Evolutionary conservation across 1,140 invertebrate species (phyloP).

Genomic region (Drosophila kepulauana): DNA sequence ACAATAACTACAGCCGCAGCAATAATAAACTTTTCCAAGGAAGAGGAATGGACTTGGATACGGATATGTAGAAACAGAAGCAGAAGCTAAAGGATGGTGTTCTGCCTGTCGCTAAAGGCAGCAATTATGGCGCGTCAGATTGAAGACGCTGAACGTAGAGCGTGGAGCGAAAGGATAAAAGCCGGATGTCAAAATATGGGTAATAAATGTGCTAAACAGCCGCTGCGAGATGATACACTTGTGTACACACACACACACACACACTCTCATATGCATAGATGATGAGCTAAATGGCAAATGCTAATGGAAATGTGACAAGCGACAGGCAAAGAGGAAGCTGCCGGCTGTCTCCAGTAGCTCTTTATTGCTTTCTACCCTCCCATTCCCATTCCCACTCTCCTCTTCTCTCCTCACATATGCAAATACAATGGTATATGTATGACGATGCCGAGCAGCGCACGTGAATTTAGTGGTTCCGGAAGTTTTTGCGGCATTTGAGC

Average conservation of each 20-base stretch:
- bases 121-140: constrained; percentile 62
- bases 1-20: constrained; percentile 29
- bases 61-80: not conserved
- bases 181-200: constrained; percentile 79
- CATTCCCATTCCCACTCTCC: not conserved
- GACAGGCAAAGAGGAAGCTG: constrained; percentile 14
- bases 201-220: constrained; percentile 72
- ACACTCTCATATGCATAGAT: constrained; percentile 35
- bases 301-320: constrained; percentile 80
- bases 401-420: constrained; percentile 36
- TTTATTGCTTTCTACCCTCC: constrained; percentile 39
- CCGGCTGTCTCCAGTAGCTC: constrained; percentile 42
- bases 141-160: constrained; percentile 26
- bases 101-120: constrained; percentile 47
- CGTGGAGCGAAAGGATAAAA: constrained; percentile 73
- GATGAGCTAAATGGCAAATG: constrained; percentile 78
- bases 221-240: constrained; percentile 72
- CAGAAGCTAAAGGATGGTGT: not conserved
- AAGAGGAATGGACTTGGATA: not conserved
- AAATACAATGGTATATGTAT: constrained; percentile 60
- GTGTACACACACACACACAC: not conserved
- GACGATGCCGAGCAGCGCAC: constrained; percentile 43
- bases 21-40: constrained; percentile 42
- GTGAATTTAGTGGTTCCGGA: constrained; percentile 77
- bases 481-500: constrained; percentile 65